Base-by-base conservation (phyloP, 2,797 vertebrate species). In the Distichodus sexfasciatus region DNA sequence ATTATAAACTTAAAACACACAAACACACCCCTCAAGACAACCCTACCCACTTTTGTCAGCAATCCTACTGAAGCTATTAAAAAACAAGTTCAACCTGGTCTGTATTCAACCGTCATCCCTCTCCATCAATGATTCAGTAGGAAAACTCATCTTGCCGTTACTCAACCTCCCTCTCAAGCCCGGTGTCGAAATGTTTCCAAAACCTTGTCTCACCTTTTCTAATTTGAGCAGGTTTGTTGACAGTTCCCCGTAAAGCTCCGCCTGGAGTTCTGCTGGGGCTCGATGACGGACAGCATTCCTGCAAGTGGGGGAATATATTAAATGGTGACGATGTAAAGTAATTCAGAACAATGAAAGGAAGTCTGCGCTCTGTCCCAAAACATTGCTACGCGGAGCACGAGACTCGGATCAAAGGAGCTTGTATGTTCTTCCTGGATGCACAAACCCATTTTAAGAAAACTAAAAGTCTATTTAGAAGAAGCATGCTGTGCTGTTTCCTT, bases 211-310 rank as follows among this genome's bases (percentile, higher is more conserved):
- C 76, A 98, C 96, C 94, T 96, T 95, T 87, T 98, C 94, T 82
- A 98, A 69, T 83, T 93, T 96, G 77, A 92, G 86, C 79, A 98
- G 90, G 86, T 95, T 97, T 74, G 93, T 83, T 50, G 91, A 90
- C 64, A 98, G 87, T 63, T 97, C 94, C n/a, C 92, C 91, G 82
- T 92, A 94, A 29, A 96, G 76, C 46, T 95, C 91, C 0, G 86
- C 71, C 74, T 91, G 91, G 55, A 89, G 86, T 81, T 88, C 88
- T 66, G 89, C 87, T 7, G 83, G 84, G 2, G 79, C 68, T 61
- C 69, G 82, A 58, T 77, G 81, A 59, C 68, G 79, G 57, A 80
- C 67, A 3, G 72, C n/a, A 6, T 86, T 89, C 71, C 15, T 92
- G 17, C 21, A 15, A n/a, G 19, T n/a, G 12, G 31, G 15, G 38